Conservation (phyloP, 1,140 invertebrate genomes). For the Halesus radiatus region DNA sequence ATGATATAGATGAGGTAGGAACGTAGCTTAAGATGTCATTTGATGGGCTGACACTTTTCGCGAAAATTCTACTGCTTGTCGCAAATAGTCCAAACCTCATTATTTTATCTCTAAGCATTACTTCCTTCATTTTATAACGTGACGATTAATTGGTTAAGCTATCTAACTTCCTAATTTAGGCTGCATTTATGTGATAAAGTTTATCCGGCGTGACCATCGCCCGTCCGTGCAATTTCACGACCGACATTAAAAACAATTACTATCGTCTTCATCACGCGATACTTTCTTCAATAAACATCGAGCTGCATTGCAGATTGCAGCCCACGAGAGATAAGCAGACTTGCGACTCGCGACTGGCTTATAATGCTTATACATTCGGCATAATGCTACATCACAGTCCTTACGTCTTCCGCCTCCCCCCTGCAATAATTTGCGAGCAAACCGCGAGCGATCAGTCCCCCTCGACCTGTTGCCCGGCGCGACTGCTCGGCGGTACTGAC, state of each 20-base stretch:
- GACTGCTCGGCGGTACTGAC: slow-evolving; percentile 27
- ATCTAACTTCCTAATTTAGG: too few relatives aligned
- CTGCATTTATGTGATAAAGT: too few relatives aligned
- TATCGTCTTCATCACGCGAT: background rate
- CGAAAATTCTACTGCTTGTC: too few relatives aligned
- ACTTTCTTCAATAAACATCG: background rate
- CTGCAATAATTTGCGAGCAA: slow-evolving; percentile 26
- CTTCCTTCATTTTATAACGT: too few relatives aligned
- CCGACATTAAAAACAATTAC: background rate
- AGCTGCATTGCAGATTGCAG: background rate
- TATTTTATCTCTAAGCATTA: too few relatives aligned
- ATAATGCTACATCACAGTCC: background rate
- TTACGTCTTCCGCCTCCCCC: slow-evolving; percentile 7
- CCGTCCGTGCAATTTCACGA: too few relatives aligned
- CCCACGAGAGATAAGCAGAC: slow-evolving; percentile 5
- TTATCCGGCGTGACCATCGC: too few relatives aligned
- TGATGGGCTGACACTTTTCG: too few relatives aligned
- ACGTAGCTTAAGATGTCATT: too few relatives aligned
- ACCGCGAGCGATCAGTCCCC: slow-evolving; percentile 37
- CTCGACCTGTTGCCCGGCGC: slow-evolving; percentile 33
- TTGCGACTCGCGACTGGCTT: background rate
- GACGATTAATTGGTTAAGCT: too few relatives aligned
- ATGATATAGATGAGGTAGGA: too few relatives aligned
- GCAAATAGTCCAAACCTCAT: too few relatives aligned
- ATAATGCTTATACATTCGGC: background rate